Evolutionary conservation across 2,888 invertebrate species (phyloP).

Genomic region (Smittia aterrima): DNA sequence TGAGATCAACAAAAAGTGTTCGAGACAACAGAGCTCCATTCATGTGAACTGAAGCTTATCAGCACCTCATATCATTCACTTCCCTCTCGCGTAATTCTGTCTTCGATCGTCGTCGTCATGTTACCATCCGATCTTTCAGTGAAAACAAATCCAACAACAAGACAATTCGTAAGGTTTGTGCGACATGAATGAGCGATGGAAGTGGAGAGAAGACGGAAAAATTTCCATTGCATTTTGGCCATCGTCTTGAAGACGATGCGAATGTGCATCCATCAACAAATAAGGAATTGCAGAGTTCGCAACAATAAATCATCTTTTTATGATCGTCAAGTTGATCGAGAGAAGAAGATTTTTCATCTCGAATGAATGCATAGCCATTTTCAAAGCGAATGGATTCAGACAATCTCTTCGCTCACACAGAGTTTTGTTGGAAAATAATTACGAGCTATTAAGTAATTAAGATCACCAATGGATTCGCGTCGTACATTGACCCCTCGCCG

Average conservation of each 20-base stretch:
- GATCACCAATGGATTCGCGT: conserved; percentile 5
- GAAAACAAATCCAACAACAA: not conserved
- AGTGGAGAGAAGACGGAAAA: conserved; percentile 12
- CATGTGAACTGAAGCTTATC: conserved; percentile 4
- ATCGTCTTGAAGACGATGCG: not conserved
- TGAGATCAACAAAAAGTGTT: not conserved
- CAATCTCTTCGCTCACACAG: not conserved
- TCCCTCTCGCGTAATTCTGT: conserved; percentile 9
- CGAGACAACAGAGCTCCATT: not conserved
- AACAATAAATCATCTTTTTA: conserved; percentile 21
- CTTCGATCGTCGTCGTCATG: not conserved
- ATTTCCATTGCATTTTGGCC: conserved; percentile 34
- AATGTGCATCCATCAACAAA: conserved; percentile 22
- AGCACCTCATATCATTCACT: not conserved
- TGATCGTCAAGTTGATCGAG: not conserved
- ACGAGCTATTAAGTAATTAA: conserved; percentile 39
- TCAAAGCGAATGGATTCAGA: not conserved
- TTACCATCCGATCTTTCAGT: not conserved
- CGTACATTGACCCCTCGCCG: not conserved
- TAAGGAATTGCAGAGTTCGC: conserved; percentile 8
- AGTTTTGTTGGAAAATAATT: conserved; percentile 26
- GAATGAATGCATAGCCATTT: conserved; percentile 2
- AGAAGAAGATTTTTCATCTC: not conserved
- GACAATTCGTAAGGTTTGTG: not conserved
- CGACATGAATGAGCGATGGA: not conserved